Evolutionary conservation across 2,797 vertebrate genomes (phyloP), one percentile per base, ranked within the genome.

Genomic region (Pyrocephalus nanus): DNA sequence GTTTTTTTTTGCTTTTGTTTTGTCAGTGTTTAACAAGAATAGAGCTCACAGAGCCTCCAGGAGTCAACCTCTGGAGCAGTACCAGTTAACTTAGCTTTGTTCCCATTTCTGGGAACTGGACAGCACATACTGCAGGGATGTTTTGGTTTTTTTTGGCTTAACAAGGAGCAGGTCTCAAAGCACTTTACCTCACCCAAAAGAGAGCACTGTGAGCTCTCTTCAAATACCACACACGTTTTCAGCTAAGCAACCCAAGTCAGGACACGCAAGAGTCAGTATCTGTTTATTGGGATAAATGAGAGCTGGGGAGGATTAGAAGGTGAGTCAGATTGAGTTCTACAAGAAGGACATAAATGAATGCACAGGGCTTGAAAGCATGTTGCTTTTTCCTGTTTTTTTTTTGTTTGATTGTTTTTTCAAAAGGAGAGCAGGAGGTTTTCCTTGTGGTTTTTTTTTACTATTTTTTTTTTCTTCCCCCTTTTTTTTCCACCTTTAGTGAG

Each of bases 281-380:
- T 79, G 4, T 93, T 93, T 92, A 50, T 48, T 86, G 87, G 92
- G 55, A 81, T 91, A 86, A 90, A 62, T 15, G n/a, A 66, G 57
- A 92, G 25, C 53, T 83, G 71, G 66, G 43, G 34, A 79, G 40
- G 50, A 66, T 85, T 93, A 91, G 81, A 75, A 78, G 62, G 34
- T 60, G 81, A 92, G 22, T 81, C 36, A 69, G 69, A 78, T 12
- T 69, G 55, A 2, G 1, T 38, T 86, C 53, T 82, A 60, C 60
- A 90, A 53, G 29, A 53, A 81, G 32, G 25, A 55, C 42, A 62
- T 12, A 90, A 90, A 92, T 90, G 43, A 43, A 25, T 29, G 14
- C 32, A 40, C 4, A 15, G 73, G 40, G 26, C 47, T 93, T 93
- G 38, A 34, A 60, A 76, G 32, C 30, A 90, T n/a, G 40, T 72